Percentiles rank a stretch among this genome's conserved stretches.
These are phyloP conservation scores for Napeogenes sylphis DNA, from an alignment of 2,888 invertebrate genomes.

Conservation along the genomic window DNA sequence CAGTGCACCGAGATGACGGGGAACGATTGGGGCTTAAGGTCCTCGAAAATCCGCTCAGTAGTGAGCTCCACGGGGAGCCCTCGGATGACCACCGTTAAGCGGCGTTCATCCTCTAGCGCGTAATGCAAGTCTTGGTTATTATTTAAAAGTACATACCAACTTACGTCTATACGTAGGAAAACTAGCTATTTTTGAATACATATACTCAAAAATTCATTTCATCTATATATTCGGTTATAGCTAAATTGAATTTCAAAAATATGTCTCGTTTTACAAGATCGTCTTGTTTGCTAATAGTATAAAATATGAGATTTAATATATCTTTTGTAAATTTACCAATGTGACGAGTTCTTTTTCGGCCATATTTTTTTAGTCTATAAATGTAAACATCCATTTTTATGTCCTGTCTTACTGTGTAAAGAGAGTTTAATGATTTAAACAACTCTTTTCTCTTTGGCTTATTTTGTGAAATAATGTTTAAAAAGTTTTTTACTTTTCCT, in stretches of 20 bases:
- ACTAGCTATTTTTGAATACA: not conserved
- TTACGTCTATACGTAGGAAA: too few species aligned
- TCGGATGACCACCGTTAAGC: too few species aligned
- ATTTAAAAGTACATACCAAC: too few species aligned
- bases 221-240: slow-evolving; percentile 46
- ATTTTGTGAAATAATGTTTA: slow-evolving; percentile 38
- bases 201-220: slow-evolving; percentile 17
- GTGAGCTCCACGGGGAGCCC: too few species aligned
- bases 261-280: slow-evolving; percentile 38
- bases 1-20: too few species aligned
- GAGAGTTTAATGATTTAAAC: slow-evolving; percentile 46
- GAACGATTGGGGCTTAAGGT: too few species aligned
- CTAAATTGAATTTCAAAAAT: slow-evolving; percentile 44
- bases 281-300: slow-evolving; percentile 38
- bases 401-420: slow-evolving; percentile 41
- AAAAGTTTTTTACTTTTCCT: slow-evolving; percentile 39
- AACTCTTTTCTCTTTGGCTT: slow-evolving; percentile 43
- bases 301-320: slow-evolving; percentile 45
- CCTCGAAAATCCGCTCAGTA: too few species aligned
- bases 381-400: slow-evolving; percentile 53
- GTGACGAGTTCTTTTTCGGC: slow-evolving; percentile 33
- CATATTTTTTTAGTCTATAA: slow-evolving; percentile 46
- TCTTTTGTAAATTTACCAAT: slow-evolving; percentile 44
- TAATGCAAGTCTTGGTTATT: too few species aligned
- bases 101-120: too few species aligned